These are phyloP conservation scores for Alethe diademata DNA, from an alignment of 2,113 vertebrate genomes.

Conservation along the genomic window DNA sequence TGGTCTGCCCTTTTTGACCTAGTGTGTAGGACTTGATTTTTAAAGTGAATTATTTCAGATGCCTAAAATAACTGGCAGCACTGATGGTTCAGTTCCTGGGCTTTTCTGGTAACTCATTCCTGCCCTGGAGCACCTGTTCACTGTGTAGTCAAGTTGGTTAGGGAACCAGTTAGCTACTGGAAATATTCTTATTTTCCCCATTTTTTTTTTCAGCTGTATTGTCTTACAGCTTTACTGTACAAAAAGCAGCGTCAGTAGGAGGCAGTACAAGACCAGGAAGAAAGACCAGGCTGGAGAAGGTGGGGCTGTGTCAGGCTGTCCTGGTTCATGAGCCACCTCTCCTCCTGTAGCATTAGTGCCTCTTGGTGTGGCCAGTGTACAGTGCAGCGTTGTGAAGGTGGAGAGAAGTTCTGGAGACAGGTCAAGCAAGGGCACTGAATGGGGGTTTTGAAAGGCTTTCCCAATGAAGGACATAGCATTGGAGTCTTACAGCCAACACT, in stretches of 20 bases:
- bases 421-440: neutral
- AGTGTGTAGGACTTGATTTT: neutral
- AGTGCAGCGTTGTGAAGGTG: accelerated
- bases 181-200: neutral
- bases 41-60: neutral
- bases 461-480: neutral
- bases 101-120: neutral
- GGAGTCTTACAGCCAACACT: neutral
- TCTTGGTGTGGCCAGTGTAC: too few species aligned
- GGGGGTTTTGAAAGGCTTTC: neutral
- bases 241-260: neutral
- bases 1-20: neutral
- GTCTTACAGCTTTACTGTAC: neutral
- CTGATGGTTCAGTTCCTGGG: neutral
- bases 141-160: neutral
- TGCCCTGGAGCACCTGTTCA: neutral
- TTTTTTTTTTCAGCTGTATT: neutral
- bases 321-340: neutral
- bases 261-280: neutral
- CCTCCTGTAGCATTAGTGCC: accelerated
- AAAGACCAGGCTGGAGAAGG: neutral
- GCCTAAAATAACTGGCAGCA: neutral
- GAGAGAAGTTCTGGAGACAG: neutral
- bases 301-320: accelerated
- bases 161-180: neutral